phyloP scores from a whole-genome alignment of 1,140 invertebrate species.

The Onthophagus taurus region DNA sequence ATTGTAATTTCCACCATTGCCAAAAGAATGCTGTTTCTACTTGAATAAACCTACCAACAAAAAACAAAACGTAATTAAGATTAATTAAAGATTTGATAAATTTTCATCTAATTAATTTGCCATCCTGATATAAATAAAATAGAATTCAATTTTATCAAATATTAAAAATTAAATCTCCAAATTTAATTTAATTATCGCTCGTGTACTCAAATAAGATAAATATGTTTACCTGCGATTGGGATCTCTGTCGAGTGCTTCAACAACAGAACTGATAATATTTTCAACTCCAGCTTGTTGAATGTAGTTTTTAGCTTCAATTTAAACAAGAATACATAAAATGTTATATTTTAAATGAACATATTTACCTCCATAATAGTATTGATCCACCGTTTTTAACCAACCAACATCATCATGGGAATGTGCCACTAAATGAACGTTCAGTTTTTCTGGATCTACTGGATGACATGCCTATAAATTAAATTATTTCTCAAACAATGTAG shows the following conservation, averaged over 20 bases:
- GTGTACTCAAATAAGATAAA: not conserved
- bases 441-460: slow-evolving; percentile 33
- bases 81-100: not conserved
- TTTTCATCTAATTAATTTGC: not conserved
- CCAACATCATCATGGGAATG: slow-evolving; percentile 74
- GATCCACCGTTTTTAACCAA: slow-evolving; percentile 76
- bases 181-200: not conserved
- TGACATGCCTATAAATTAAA: slow-evolving; percentile 46
- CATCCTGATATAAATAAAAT: not conserved
- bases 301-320: slow-evolving; percentile 45
- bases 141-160: not conserved
- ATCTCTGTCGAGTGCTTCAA: slow-evolving; percentile 63
- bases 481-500: no score
- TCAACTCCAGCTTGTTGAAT: slow-evolving; percentile 73
- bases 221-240: slow-evolving; percentile 47
- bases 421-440: slow-evolving; percentile 66
- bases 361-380: slow-evolving; percentile 68
- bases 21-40: slow-evolving; percentile 44
- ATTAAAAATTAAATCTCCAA: not conserved
- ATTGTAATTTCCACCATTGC: slow-evolving; percentile 60
- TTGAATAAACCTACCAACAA: slow-evolving; percentile 31
- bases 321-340: slow-evolving; percentile 9
- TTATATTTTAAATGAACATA: not conserved
- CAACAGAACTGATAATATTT: slow-evolving; percentile 80
- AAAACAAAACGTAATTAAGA: not conserved